Conservation (phyloP, 1,140 invertebrate species). For the Brachionus asplanchnoidis region DNA sequence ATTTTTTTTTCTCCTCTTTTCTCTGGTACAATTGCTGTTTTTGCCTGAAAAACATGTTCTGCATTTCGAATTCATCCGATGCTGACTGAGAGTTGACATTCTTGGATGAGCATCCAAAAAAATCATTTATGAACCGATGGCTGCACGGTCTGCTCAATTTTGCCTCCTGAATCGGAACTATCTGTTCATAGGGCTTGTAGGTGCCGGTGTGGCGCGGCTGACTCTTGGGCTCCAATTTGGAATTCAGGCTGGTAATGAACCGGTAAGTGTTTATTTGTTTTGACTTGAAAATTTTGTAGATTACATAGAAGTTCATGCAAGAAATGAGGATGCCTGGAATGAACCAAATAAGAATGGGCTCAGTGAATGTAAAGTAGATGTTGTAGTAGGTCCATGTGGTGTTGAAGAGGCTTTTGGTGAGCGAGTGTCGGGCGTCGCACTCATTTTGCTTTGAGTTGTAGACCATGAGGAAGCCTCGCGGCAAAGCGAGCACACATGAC, state of each 20-base stretch:
- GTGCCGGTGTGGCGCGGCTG: background rate
- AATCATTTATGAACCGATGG: background rate
- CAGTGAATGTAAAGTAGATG: slow-evolving; percentile 24
- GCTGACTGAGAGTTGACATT: background rate
- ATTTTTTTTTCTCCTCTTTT: background rate
- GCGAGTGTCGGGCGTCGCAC: background rate
- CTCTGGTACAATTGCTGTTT: background rate
- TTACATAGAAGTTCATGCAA: slow-evolving; percentile 28
- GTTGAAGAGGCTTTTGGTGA: background rate
- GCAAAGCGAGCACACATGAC: background rate
- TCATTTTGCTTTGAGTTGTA: background rate
- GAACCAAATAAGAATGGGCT: slow-evolving; percentile 22
- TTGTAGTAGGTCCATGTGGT: background rate
- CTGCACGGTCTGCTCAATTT: background rate
- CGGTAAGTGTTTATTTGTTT: slow-evolving; percentile 10
- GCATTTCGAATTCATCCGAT: slow-evolving; percentile 24
- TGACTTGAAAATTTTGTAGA: slow-evolving; percentile 29
- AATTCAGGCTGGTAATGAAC: background rate
- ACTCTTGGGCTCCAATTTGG: background rate
- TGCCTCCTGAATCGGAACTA: background rate
- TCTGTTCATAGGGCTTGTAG: background rate
- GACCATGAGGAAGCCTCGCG: background rate
- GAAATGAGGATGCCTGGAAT: background rate
- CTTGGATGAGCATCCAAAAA: background rate
- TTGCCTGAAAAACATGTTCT: background rate